Base-by-base conservation (phyloP, 2,888 invertebrate genomes). In the Parnassius apollo region DNA sequence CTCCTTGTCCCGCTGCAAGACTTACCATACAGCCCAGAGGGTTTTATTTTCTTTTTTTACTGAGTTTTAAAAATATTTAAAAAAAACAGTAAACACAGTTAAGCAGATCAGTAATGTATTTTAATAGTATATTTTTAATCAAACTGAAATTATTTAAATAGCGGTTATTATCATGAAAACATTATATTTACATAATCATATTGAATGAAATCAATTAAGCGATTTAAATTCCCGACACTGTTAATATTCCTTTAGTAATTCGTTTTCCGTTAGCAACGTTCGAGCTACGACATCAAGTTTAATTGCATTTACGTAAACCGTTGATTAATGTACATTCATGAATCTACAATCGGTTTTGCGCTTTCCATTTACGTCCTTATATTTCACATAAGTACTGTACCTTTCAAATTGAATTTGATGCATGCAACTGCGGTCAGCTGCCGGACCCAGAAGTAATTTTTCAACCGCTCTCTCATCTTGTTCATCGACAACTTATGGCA, bases 291-390 rank as follows among this genome's bases (percentile, higher is more conserved):
- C 64, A 61, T 59, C 59, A 62, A 58, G 61, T 67, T 68, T 69
- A 70, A 69, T 68, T 69, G 68, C 68, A 66, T 68, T 74, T 71
- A 70, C 71, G 68, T 72, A 69, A 64, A 70, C 71, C 68, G 66
- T 73, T 83, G 82, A 83, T 83, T 82, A 82, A 83, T 83, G 82
- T 71, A 69, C 75, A 69, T 75, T 75, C 74, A 75, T 81, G 81
- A 78, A 77, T 78, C 71, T 69, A 67, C 66, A 70, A 67, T 68
- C 65, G 65, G 66, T 65, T 67, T 61, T 61, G 65, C 68, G 66
- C 68, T 67, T 69, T 66, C 65, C 61, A 50, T 59, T 57, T 69
- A 67, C 65, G 54, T 56, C 59, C 50, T 46, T 61, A 57, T 65
- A 65, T 64, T 50, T 63, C 64, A 61, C 63, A 62, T 64, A 61